Evolutionary conservation across 1,140 invertebrate species (phyloP), one percentile per base, ranked within the genome.

Genomic region (Lerema accius): DNA sequence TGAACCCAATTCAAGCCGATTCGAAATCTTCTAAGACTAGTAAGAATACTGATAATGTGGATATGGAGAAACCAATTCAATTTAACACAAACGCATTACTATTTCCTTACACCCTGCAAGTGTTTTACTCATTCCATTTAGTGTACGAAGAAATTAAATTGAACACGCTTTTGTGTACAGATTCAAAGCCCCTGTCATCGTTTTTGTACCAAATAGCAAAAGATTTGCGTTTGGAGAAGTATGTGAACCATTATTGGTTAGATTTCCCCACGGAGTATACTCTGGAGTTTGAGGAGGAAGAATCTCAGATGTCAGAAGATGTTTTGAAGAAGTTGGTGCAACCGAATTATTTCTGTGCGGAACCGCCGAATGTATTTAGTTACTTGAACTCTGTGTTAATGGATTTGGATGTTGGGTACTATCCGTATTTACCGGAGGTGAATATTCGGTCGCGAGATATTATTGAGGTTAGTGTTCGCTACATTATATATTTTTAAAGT

Each of bases 121-220:
- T 98, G 17, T 91, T 98, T 39, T 97, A 95, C 84, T 93, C 95
- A 0, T 91, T 99, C 28, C 98, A 99, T 91, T 90, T 98, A 7
- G 90, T 98, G 0, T 98, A 98, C 84, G 97, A 98, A 92, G 97
- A 98, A 78, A 92, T 97, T 0, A 98, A 98, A 85, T 81, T 98
- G 28, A 95, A 97, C 76, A 92, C 93, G 0, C 88, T 96, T 0
- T 91, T 95, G 63, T 93, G 92, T 14, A 93, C 95, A 56, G 94
- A 95, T 66, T 86, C 97, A 49, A 92, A 93, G 42, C 91, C 94
- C 0, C 76, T 99, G 14, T 96, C 94, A 0, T 89, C 93, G 43
- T 93, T 98, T 37, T 86, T 98, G 6, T 94, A 95, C 78, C 96
- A 97, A 76, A 84, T 99, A 45, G 93, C 96, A 0, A 92, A 92